These are phyloP conservation scores for Erinaceus europaeus DNA, from an alignment of 2,113 vertebrate genomes.

Conservation along the genomic window DNA sequence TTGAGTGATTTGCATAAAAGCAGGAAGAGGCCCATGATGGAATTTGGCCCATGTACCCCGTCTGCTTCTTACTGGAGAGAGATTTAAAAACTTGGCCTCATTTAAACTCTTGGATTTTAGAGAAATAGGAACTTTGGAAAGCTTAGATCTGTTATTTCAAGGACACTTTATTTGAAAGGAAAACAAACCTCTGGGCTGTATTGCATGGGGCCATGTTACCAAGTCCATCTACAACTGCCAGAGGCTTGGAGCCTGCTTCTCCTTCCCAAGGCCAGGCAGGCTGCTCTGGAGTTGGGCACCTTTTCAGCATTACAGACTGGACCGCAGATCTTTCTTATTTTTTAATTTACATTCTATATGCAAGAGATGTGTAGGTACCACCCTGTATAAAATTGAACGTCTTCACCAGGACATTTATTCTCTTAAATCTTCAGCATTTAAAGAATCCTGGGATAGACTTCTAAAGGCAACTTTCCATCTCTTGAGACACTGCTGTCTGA, in stretches of 20 bases:
- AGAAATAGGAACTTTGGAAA: constrained; percentile 47
- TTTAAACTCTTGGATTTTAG: constrained; percentile 6
- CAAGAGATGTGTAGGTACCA: neutral
- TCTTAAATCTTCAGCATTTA: constrained; percentile 21
- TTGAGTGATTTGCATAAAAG: constrained; percentile 73
- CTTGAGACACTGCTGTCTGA: constrained; percentile 26
- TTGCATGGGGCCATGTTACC: neutral
- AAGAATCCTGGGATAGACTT: neutral
- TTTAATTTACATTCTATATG: neutral
- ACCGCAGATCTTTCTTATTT: neutral
- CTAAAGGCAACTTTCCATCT: constrained; percentile 37
- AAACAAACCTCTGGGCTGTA: constrained; percentile 31
- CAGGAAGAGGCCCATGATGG: constrained; percentile 66
- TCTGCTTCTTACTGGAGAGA: neutral
- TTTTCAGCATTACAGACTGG: neutral
- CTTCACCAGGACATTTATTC: neutral
- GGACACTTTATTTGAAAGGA: constrained; percentile 48
- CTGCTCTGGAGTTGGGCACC: neutral
- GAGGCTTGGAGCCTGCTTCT: neutral
- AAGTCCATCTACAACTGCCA: neutral
- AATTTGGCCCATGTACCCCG: constrained; percentile 36
- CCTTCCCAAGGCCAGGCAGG: neutral
- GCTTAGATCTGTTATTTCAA: constrained; percentile 55
- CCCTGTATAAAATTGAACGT: constrained; percentile 16
- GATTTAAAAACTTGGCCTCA: neutral